phyloP scores from a whole-genome alignment of 2,888 invertebrate genomes.

The Coenonympha arcania region DNA sequence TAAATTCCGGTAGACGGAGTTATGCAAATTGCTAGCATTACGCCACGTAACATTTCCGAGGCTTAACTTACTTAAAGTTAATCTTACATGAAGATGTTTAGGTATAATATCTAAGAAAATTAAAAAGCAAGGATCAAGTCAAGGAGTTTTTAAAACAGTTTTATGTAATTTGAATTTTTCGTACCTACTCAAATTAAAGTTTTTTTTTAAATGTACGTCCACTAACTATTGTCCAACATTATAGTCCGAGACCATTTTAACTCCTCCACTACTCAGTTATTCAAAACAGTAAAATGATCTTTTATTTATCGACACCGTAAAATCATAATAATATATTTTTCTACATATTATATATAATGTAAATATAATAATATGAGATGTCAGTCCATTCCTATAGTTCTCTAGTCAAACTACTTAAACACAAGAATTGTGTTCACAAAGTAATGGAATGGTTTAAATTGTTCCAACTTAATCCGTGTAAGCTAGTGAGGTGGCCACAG shows the following conservation, averaged over 20 bases:
- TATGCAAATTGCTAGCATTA: constrained; percentile 54
- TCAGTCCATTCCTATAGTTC: too few species aligned
- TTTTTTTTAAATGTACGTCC: too few species aligned
- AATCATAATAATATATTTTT: too few species aligned
- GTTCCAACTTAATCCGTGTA: not conserved
- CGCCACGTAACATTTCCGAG: constrained; percentile 34
- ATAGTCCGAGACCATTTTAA: too few species aligned
- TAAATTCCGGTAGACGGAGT: constrained; percentile 26
- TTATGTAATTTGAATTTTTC: not conserved
- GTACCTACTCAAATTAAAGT: too few species aligned
- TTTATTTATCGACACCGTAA: too few species aligned
- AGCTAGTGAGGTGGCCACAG: not conserved
- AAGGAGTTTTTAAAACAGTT: not conserved
- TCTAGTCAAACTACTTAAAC: too few species aligned
- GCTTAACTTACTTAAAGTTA: constrained; percentile 20
- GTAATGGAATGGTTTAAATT: not conserved
- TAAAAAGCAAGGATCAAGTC: constrained; percentile 11
- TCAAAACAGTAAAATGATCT: too few species aligned
- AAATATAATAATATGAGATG: too few species aligned
- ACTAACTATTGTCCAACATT: too few species aligned
- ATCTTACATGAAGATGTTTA: constrained; percentile 18
- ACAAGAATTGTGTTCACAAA: not conserved
- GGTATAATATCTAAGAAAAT: constrained; percentile 13
- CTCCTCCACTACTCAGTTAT: not conserved
- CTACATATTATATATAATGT: too few species aligned